Conservation (phyloP, 2,888 invertebrate species). For the Yponomeuta cagnagella region DNA sequence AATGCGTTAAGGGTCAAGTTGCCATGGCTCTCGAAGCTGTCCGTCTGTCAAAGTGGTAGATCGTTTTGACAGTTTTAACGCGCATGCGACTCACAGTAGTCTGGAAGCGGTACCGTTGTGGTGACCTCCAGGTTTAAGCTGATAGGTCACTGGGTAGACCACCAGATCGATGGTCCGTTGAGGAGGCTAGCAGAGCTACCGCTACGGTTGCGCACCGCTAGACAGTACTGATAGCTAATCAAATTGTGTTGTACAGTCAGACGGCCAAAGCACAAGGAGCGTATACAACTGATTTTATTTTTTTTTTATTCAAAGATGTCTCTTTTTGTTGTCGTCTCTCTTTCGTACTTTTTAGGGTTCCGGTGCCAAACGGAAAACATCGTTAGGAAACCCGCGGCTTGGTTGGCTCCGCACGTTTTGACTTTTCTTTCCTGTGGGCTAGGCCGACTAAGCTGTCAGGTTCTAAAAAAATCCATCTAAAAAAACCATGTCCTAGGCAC, state of each 20-base stretch:
- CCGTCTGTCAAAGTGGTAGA: conserved; percentile 38
- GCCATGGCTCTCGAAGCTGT: conserved; percentile 13
- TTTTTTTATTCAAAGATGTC: too few relatives aligned
- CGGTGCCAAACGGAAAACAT: too few relatives aligned
- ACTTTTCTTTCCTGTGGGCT: too few relatives aligned
- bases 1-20: conserved; percentile 17
- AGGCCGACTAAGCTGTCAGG: too few relatives aligned
- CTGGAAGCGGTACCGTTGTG: not conserved
- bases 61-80: conserved; percentile 65
- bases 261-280: not conserved
- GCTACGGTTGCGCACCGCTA: not conserved
- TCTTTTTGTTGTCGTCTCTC: too few relatives aligned
- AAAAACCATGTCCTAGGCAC: too few relatives aligned
- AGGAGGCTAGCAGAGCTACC: not conserved
- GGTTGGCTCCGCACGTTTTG: too few relatives aligned
- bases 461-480: too few relatives aligned
- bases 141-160: not conserved
- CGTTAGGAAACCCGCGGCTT: too few relatives aligned
- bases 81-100: conserved; percentile 31
- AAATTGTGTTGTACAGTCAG: not conserved
- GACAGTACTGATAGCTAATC: not conserved
- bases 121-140: not conserved
- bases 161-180: not conserved
- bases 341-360: too few relatives aligned
- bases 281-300: not conserved